Evolutionary conservation across 2,113 vertebrate species (phyloP), one percentile per base, ranked within the genome.

Genomic region (Microtus pennsylvanicus): DNA sequence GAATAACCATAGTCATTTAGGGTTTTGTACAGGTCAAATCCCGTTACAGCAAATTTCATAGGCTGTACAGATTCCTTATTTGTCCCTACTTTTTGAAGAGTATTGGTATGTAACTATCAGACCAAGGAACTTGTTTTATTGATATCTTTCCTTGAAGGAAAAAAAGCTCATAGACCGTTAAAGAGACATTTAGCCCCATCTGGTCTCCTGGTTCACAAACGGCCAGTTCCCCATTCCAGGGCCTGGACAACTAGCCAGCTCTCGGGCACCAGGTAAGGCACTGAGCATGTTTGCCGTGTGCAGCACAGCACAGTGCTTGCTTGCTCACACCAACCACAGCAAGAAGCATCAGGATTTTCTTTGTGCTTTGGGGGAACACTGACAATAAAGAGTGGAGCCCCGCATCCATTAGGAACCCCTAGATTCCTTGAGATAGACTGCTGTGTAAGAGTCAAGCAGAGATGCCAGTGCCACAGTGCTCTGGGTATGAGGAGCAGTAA

Each of bases 1-100:
- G 94, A 89, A 89, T 96, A 96, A 96, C 95, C 28, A 14, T 78
- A 87, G 94, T 52, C 50, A 35, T 45, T 69, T 90, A 95, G 96
- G 82, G n/a, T 75, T 83, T 21, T 50, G 55, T 77, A 21, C 96
- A 98, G 97, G 97, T 98, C 95, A 97, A 97, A 98, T 97, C 97
- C 97, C 96, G 92, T 96, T 97, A 97, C 83, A 87, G 13, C 92
- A 52, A 3, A 58, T 35, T 83, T 55, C 13, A 87, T 24, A 87
- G 19, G 38, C 4, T 78, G 30, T 55, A 55, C n/a, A 63, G 12
- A 88, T 77, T 63, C n/a, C n/a, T 67, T 69, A 28, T 85, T 74
- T 92, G 70, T 92, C 45, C 70, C 87, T 26, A 87, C 67, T 81
- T 67, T 50, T 12, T 88, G 26, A 24, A 47, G 52, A 88, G 50